A percentile compares a stretch with the other conserved stretches of the same genome.
These are phyloP conservation scores for Sylvia atricapilla DNA, from an alignment of 2,113 vertebrate species.

Conservation along the genomic window DNA sequence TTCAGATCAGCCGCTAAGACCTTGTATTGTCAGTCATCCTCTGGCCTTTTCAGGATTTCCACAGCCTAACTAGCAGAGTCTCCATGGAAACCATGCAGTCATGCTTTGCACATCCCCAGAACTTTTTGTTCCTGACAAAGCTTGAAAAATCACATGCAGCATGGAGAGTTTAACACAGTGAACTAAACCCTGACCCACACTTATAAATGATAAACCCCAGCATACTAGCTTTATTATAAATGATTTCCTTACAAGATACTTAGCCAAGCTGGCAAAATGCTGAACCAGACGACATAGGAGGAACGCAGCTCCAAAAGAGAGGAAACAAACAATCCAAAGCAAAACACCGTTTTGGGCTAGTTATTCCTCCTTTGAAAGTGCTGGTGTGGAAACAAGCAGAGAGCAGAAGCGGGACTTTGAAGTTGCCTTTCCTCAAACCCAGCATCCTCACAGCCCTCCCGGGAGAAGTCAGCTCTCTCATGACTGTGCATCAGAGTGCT, in stretches of 20 bases:
- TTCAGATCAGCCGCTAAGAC: constrained; percentile 92
- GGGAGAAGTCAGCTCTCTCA: background rate
- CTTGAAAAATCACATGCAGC: constrained; percentile 97
- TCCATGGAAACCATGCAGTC: constrained; percentile 94
- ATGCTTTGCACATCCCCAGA: constrained; percentile 87
- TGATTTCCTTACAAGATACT: constrained; percentile 82
- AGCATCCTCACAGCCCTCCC: background rate
- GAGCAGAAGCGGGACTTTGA: background rate
- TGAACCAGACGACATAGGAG: constrained; percentile 62
- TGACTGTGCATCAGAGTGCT: background rate
- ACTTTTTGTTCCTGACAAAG: constrained; percentile 95
- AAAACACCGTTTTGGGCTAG: background rate
- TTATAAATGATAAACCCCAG: constrained; percentile 84
- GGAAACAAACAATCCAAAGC: constrained; percentile 41
- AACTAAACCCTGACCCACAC: constrained; percentile 85
- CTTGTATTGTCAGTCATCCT: constrained; percentile 97
- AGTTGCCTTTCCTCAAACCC: background rate
- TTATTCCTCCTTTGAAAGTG: constrained; percentile 37
- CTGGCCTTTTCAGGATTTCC: constrained; percentile 88
- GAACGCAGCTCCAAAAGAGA: constrained; percentile 10
- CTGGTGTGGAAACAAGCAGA: background rate
- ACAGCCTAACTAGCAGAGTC: constrained; percentile 93
- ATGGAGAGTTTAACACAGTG: constrained; percentile 88
- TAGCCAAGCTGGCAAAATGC: constrained; percentile 73
- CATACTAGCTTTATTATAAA: constrained; percentile 82